Conservation (phyloP, 1,140 invertebrate genomes). For the Sesamia nonagrioides region DNA sequence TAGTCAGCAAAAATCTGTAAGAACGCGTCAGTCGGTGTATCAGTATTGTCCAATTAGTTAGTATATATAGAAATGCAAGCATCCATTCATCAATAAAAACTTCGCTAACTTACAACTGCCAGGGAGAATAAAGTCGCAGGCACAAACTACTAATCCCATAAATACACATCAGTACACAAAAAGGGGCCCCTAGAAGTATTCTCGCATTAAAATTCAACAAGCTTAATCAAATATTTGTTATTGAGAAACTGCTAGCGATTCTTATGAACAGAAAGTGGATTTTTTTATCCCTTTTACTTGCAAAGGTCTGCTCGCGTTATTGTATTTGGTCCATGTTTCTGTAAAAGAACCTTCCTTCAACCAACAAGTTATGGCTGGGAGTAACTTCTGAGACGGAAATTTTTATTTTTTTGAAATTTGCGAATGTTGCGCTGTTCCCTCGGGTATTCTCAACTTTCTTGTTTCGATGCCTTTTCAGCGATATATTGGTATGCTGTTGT, state of each 20-base stretch:
- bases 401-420: slow-evolving; percentile 66
- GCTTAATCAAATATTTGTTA: slow-evolving; percentile 42
- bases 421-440: slow-evolving; percentile 63
- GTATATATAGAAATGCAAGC: no score
- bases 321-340: slow-evolving; percentile 57
- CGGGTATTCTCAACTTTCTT: slow-evolving; percentile 59
- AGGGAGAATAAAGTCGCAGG: no score
- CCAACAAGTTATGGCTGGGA: slow-evolving; percentile 64
- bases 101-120: no score
- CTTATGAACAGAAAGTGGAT: slow-evolving; percentile 38
- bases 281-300: slow-evolving; percentile 47
- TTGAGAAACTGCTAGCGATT: slow-evolving; percentile 20
- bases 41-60: no score
- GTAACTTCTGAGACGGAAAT: slow-evolving; percentile 58
- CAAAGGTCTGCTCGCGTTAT: slow-evolving; percentile 45
- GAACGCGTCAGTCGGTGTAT: no score
- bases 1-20: no score
- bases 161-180: background rate
- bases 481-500: slow-evolving; percentile 59
- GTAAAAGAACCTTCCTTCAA: slow-evolving; percentile 64
- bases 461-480: slow-evolving; percentile 61
- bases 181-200: background rate
- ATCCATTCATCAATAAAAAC: no score
- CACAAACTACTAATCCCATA: background rate
- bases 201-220: background rate